These are phyloP conservation scores for Agrilus cyanescens DNA, from an alignment of 2,888 invertebrate genomes.

Conservation along the genomic window DNA sequence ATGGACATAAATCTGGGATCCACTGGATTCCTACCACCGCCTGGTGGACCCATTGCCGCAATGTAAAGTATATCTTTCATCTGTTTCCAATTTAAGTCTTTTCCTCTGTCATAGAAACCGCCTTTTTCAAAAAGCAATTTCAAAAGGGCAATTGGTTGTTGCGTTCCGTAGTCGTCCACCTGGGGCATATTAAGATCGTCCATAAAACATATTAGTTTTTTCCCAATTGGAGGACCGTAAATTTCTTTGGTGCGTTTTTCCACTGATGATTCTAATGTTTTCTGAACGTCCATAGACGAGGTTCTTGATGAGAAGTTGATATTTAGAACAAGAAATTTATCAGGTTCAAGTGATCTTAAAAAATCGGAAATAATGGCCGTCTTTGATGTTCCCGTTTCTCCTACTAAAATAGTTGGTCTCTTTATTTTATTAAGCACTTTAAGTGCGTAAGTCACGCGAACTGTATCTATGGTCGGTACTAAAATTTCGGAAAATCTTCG, in stretches of 20 bases:
- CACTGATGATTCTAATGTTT: slow-evolving; percentile 74
- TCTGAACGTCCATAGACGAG: slow-evolving; percentile 81
- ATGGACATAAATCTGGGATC: slow-evolving; percentile 86
- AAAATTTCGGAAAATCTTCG: slow-evolving; percentile 71
- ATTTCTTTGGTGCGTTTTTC: slow-evolving; percentile 85
- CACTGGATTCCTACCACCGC: slow-evolving; percentile 81
- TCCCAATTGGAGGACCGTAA: slow-evolving; percentile 83
- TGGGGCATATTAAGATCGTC: slow-evolving; percentile 95
- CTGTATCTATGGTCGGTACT: slow-evolving; percentile 82
- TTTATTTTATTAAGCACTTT: slow-evolving; percentile 61
- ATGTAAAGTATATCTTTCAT: slow-evolving; percentile 72
- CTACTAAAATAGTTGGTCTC: slow-evolving; percentile 72
- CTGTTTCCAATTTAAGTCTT: slow-evolving; percentile 82
- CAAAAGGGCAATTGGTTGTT: slow-evolving; percentile 86
- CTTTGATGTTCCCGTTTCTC: slow-evolving; percentile 88
- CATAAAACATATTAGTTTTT: slow-evolving; percentile 78
- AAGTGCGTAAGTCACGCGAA: slow-evolving; percentile 67
- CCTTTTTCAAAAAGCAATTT: slow-evolving; percentile 80
- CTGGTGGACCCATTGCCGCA: slow-evolving; percentile 78
- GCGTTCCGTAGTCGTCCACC: slow-evolving; percentile 80
- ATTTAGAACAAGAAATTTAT: slow-evolving; percentile 63
- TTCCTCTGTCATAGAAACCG: slow-evolving; percentile 81
- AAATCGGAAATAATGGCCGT: slow-evolving; percentile 80
- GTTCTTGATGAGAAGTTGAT: slow-evolving; percentile 89
- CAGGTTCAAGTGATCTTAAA: slow-evolving; percentile 55